These are phyloP conservation scores for Drosophila pseudoananassae DNA, from an alignment of 1,140 invertebrate genomes.

Conservation along the genomic window DNA sequence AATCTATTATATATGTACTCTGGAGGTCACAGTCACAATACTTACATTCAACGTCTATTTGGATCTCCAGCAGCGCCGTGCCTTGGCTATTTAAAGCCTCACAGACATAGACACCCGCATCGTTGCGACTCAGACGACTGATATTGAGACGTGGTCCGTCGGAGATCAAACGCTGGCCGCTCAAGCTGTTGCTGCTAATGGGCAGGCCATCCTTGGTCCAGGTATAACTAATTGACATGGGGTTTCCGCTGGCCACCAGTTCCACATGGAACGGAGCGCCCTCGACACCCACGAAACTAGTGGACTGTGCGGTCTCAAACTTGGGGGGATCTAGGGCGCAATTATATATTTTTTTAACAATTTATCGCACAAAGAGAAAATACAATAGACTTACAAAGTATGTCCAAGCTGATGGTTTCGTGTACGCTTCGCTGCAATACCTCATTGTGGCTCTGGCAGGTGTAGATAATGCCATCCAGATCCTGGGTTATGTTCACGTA, in stretches of 20 bases:
- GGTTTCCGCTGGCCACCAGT: slow-evolving; percentile 93
- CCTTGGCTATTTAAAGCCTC: slow-evolving; percentile 96
- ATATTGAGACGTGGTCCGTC: slow-evolving; percentile 93
- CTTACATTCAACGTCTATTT: slow-evolving; percentile 96
- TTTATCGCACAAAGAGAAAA: not conserved
- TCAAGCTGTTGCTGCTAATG: slow-evolving; percentile 84
- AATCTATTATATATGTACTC: not conserved
- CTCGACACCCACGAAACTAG: slow-evolving; percentile 90
- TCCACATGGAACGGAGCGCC: slow-evolving; percentile 92
- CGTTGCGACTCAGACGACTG: slow-evolving; percentile 89
- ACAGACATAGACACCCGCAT: slow-evolving; percentile 94
- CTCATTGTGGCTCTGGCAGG: slow-evolving; percentile 95
- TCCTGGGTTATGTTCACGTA: slow-evolving; percentile 93
- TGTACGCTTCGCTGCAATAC: slow-evolving; percentile 92
- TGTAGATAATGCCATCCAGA: slow-evolving; percentile 94
- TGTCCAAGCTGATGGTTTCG: slow-evolving; percentile 94
- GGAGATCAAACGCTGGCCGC: slow-evolving; percentile 87
- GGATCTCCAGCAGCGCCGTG: slow-evolving; percentile 90
- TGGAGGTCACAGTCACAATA: slow-evolving; percentile 54
- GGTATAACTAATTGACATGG: slow-evolving; percentile 91
- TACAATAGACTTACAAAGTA: slow-evolving; percentile 91
- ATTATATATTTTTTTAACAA: not conserved
- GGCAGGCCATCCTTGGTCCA: slow-evolving; percentile 94
- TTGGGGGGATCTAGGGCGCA: slow-evolving; percentile 89
- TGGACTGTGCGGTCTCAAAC: slow-evolving; percentile 87